Conservation (phyloP, 2,113 vertebrate species). For the Myrmophylax atrothorax region DNA sequence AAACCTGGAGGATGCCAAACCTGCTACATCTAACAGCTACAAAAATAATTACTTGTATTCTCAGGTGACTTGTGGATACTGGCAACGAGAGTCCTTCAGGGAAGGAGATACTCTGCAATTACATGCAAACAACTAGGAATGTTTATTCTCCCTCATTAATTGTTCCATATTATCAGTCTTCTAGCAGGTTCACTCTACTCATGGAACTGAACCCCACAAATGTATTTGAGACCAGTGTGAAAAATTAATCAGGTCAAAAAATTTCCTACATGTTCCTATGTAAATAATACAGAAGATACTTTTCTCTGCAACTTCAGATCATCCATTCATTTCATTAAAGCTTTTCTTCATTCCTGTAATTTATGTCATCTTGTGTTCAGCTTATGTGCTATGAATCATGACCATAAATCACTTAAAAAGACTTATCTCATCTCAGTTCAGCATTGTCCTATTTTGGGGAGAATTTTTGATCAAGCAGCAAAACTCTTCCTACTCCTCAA, state of each 20-base stretch:
- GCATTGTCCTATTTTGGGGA: background rate
- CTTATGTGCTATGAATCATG: background rate
- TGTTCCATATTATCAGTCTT: background rate
- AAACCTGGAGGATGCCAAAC: background rate
- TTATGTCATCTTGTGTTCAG: background rate
- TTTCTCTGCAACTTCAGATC: background rate
- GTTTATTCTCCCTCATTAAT: background rate
- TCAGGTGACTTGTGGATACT: background rate
- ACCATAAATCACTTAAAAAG: background rate
- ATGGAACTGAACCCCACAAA: background rate
- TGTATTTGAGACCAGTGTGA: background rate
- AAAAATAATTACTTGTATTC: background rate
- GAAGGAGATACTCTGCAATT: background rate
- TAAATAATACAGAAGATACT: background rate
- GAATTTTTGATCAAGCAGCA: background rate
- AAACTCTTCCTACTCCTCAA: background rate
- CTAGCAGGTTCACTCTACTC: background rate
- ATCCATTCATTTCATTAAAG: background rate
- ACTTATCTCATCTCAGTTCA: background rate
- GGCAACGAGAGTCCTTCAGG: background rate
- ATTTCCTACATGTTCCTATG: background rate
- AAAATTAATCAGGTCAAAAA: background rate
- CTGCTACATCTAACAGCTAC: background rate
- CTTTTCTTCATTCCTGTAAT: background rate
- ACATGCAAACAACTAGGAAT: rapidly evolving